Base-by-base conservation (phyloP, 2,888 invertebrate species). In the Galeruca laticollis region DNA sequence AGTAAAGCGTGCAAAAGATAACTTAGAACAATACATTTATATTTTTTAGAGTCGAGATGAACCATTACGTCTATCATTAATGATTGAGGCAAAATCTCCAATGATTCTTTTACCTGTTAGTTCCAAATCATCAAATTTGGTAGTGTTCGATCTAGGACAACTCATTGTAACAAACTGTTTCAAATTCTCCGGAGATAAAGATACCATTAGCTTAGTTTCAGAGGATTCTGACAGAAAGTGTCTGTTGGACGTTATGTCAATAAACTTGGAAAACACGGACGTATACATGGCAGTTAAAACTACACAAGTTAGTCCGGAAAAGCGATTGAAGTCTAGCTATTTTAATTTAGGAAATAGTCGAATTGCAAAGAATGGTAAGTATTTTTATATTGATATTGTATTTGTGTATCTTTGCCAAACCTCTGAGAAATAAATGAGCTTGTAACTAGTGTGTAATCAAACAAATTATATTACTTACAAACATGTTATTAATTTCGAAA, bases 81-180 rank as follows among this genome's bases (percentile, higher is more conserved):
- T 90, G 80, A 85, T 94, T 73, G 88, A 90, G 82, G 92, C 93
- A 56, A 89, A 89, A 72, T 90, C 96, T 13, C 96, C 97, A 0
- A 92, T 96, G 2, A 93, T 98, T 75, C 87, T 97, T 62, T 86
- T 98, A 72, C 98, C 98, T 0, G 93, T 95, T 73, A 93, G 94
- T 81, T 93, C 94, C 31, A 89, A 90, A 74, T 92, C 93, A 31
- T 90, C 92, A 37, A 90, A 92, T 76, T 88, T 96, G 68, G 89
- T 98, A 35, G 91, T 95, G 13, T 91, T 93, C 1, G 93, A 97
- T 83, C 88, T 98, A 40, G 93, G 93, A 2, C 90, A 91, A 77
- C 88, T 98, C 35, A 89, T 90, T 0, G 88, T 96, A 11, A 90
- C 89, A 77, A 98, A 97, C 85, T 87, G 87, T 72, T 97, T 97